Evolutionary conservation across 2,797 vertebrate species (phyloP), one percentile per base, ranked within the genome.

Genomic region (Danio aesculapii): DNA sequence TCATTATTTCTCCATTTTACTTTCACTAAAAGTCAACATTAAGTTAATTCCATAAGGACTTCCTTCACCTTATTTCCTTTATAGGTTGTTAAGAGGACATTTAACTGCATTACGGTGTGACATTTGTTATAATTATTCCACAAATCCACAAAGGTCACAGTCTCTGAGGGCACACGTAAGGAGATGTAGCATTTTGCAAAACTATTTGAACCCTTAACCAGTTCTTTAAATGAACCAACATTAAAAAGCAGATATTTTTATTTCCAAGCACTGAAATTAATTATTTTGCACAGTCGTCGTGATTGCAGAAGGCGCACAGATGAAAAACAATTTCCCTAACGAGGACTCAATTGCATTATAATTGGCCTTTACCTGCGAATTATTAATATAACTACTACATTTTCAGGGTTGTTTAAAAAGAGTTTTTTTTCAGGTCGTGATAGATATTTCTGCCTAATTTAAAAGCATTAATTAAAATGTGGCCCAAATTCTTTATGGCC

Each of bases 381-480:
- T 30, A 44, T 79, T 79, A 43, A 53, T 71, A 71, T 43, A 79
- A 63, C 67, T 16, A 61, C 46, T 17, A n/a, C 30, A 44, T 62
- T 71, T 44, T 61, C 21, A 11, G 6, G 30, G n/a, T 50, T 16
- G 17, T 30, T 30, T 58, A 59, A 73, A 58, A 21, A 30, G 8
- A 2, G 10, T 0, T 1, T 44, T 16, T 16, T 53, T 7, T 58
- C 55, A 73, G 71, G 53, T 59, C 8, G 2, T 57, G 52, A 13
- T 57, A 55, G 8, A 68, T 14, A 66, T 76, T 64, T 66, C 62
- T 55, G 39, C 9, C 41, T 66, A 75, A 75, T 50, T 66, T 46
- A 67, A 57, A 47, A 77, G 14, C 53, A 59, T 47, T 57, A 58
- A 68, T 77, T 58, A 77, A 77, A 67, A 68, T 66, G 12, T 58